Evolutionary conservation across 1,140 invertebrate species (phyloP).

Genomic region (Amyelois transitella): DNA sequence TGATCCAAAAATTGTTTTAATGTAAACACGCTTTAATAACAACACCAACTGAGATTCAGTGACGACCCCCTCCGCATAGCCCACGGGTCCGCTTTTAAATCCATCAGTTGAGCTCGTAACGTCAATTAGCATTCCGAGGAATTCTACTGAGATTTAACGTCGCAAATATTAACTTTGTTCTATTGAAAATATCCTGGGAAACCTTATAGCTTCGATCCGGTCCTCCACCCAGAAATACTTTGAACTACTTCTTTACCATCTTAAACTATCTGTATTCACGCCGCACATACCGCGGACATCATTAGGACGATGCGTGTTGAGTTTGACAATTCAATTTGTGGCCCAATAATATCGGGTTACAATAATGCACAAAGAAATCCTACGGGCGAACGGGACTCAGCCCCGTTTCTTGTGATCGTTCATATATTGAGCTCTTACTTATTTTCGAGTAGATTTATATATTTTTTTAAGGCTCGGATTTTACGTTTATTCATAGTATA

Average conservation of each 20-base stretch:
- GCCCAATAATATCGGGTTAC: slow-evolving; percentile 65
- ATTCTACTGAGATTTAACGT: too few species aligned
- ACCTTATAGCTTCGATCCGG: too few species aligned
- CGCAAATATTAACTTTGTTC: too few species aligned
- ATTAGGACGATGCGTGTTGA: slow-evolving; percentile 46
- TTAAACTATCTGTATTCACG: not conserved
- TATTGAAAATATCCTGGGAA: too few species aligned
- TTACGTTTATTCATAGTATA: too few species aligned
- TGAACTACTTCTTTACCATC: too few species aligned
- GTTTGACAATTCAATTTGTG: slow-evolving; percentile 67
- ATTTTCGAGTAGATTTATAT: too few species aligned
- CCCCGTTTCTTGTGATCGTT: not conserved
- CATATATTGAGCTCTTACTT: not conserved
- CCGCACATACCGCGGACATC: slow-evolving; percentile 30
- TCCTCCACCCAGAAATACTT: too few species aligned
- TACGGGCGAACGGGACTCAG: slow-evolving; percentile 9
- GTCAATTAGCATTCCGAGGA: too few species aligned
- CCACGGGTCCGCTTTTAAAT: slow-evolving; percentile 86
- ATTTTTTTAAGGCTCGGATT: too few species aligned
- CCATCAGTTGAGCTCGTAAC: slow-evolving; percentile 91
- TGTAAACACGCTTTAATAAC: too few species aligned
- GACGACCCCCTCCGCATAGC: slow-evolving; percentile 91
- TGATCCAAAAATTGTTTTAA: too few species aligned
- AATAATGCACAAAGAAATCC: slow-evolving; percentile 63
- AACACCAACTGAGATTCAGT: slow-evolving; percentile 91